A percentile compares a stretch with the other conserved stretches of the same genome.
Evolutionary conservation across 1,140 invertebrate species (phyloP).

Genomic region (Neodiprion lecontei): DNA sequence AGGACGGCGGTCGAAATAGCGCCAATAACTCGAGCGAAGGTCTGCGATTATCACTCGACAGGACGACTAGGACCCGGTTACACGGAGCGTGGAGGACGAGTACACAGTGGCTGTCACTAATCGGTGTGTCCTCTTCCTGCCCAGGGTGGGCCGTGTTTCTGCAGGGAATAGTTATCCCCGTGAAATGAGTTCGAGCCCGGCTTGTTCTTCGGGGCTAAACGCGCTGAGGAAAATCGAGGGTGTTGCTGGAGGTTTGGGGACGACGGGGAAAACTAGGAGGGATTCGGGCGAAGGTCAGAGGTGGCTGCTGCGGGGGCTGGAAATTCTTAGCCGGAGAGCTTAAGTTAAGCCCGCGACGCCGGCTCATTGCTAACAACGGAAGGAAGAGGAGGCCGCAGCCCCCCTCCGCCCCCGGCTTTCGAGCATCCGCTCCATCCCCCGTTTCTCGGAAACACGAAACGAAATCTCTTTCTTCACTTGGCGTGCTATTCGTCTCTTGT

Average conservation of each 20-base stretch:
- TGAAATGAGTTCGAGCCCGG: constrained; percentile 2
- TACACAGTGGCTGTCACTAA: neutral
- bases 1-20: no score
- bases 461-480: neutral
- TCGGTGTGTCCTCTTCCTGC: neutral
- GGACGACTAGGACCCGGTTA: no score
- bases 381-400: constrained; percentile 1
- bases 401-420: neutral
- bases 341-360: neutral
- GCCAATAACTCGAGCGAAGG: no score
- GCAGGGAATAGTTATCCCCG: neutral
- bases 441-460: neutral
- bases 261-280: neutral
- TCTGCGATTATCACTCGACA: no score
- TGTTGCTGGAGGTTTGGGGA: neutral
- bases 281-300: neutral
- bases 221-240: neutral
- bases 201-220: neutral
- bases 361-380: constrained; percentile 7
- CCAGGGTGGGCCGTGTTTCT: neutral
- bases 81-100: no score
- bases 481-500: neutral
- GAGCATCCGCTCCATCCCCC: neutral
- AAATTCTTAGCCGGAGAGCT: neutral
- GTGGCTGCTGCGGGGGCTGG: neutral